Evolutionary conservation across 1,140 invertebrate species (phyloP).

Genomic region (Meloidogyne chitwoodi): DNA sequence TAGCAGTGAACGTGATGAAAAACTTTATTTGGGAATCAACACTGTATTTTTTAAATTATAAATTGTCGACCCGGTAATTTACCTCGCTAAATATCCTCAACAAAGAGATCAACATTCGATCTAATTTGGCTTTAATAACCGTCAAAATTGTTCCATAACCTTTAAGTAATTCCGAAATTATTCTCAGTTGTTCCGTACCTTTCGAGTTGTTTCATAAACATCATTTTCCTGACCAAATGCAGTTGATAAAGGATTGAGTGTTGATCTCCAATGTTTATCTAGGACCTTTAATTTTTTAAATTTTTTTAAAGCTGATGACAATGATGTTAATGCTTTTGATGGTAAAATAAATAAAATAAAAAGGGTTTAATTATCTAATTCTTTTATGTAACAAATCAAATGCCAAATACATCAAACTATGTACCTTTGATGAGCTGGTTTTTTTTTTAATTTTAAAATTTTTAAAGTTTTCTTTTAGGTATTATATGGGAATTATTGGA

Average conservation of each 20-base stretch:
- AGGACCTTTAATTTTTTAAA: too few species aligned
- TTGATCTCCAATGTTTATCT: too few species aligned
- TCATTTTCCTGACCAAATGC: too few species aligned
- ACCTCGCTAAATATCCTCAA: too few species aligned
- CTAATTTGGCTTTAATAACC: too few species aligned
- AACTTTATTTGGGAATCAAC: conserved; percentile 57
- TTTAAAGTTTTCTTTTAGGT: conserved; percentile 1
- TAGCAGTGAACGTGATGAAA: conserved; percentile 53
- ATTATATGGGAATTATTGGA: conserved; percentile 57
- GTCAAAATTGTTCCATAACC: too few species aligned
- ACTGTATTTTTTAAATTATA: conserved; percentile 25
- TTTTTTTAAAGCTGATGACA: conserved; percentile 40
- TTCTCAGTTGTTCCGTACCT: too few species aligned
- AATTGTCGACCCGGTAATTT: too few species aligned
- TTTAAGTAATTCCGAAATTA: too few species aligned
- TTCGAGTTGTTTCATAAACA: too few species aligned
- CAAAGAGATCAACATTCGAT: too few species aligned
- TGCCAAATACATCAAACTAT: conserved; percentile 57
- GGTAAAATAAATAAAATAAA: conserved; percentile 35
- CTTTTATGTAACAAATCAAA: conserved; percentile 35
- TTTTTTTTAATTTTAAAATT: conserved; percentile 4
- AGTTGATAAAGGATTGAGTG: too few species aligned
- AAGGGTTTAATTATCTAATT: background rate
- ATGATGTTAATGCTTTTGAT: conserved; percentile 58
- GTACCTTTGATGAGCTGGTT: conserved; percentile 54